A percentile compares a stretch with the other conserved stretches of the same genome.
Evolutionary conservation across 2,888 invertebrate species (phyloP).

Genomic region (Achlya flavicornis): DNA sequence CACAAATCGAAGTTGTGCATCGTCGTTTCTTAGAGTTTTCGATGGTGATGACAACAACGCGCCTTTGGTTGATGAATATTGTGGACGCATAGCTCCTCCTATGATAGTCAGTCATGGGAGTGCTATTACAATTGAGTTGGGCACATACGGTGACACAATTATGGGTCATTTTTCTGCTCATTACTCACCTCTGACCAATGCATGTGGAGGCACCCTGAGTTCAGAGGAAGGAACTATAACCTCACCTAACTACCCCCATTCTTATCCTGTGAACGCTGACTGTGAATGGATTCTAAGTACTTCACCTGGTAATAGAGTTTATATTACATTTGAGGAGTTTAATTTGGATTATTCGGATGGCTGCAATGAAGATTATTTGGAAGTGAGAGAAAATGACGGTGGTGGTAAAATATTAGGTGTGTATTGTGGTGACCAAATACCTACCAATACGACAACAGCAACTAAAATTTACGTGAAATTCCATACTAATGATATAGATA

Average conservation of each 20-base stretch:
- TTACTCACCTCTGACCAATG: conserved; percentile 77
- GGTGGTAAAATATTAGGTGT: conserved; percentile 86
- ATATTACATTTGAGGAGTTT: conserved; percentile 87
- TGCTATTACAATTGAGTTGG: conserved; percentile 81
- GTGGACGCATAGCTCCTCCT: conserved; percentile 85
- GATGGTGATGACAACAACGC: conserved; percentile 87
- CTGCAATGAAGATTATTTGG: conserved; percentile 94
- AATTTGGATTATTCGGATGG: conserved; percentile 87
- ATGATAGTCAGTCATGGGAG: conserved; percentile 88
- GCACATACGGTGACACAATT: conserved; percentile 54
- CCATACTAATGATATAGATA: conserved; percentile 84
- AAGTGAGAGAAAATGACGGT: conserved; percentile 88
- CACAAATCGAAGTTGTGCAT: conserved; percentile 60
- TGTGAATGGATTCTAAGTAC: conserved; percentile 88
- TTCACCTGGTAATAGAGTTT: conserved; percentile 87
- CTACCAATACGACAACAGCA: conserved; percentile 84
- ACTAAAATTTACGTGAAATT: conserved; percentile 90
- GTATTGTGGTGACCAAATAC: conserved; percentile 88
- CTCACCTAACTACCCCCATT: conserved; percentile 93
- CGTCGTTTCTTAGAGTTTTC: conserved; percentile 80
- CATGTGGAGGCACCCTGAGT: conserved; percentile 92
- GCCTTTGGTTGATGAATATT: conserved; percentile 87
- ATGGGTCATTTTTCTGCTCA: conserved; percentile 67
- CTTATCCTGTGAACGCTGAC: conserved; percentile 87
- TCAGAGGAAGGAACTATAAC: conserved; percentile 89